phyloP scores from a whole-genome alignment of 2,113 vertebrate species.

The Miniopterus natalensis region DNA sequence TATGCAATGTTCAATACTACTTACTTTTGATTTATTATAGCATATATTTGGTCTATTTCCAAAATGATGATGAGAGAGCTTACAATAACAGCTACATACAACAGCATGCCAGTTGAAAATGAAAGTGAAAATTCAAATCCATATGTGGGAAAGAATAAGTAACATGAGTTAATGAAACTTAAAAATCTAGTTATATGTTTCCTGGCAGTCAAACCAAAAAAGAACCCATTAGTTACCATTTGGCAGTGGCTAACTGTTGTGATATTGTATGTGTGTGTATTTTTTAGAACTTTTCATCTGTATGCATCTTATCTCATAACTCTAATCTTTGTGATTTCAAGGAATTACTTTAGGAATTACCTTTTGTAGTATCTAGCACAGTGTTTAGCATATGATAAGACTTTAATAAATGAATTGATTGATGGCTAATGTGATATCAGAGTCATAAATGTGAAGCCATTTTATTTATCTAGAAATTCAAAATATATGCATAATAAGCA shows the following conservation, averaged over 20 bases:
- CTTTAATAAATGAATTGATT: constrained; percentile 13
- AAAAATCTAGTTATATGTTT: constrained; percentile 40
- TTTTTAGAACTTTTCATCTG: constrained; percentile 36
- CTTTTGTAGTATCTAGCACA: background rate
- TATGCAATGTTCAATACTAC: background rate
- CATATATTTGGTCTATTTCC: constrained; percentile 17
- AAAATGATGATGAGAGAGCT: constrained; percentile 36
- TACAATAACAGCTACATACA: background rate
- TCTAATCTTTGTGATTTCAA: background rate
- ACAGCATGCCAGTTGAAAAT: background rate
- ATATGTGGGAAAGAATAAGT: background rate
- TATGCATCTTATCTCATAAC: constrained; percentile 1
- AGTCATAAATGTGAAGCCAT: constrained; percentile 25
- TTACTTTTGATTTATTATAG: constrained; percentile 37
- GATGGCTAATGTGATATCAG: background rate
- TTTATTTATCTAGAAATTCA: constrained; percentile 52
- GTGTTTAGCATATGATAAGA: background rate
- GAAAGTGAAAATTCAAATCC: constrained; percentile 34
- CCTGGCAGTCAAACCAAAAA: background rate
- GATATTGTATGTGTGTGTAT: background rate
- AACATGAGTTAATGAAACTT: background rate
- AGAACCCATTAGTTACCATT: background rate
- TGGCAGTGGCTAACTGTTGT: constrained; percentile 39
- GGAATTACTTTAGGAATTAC: constrained; percentile 50
- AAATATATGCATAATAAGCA: background rate